Percentiles rank a stretch among this genome's conserved stretches.
Conservation (phyloP, 2,797 vertebrate species). For the Cephalopachus bancanus region DNA sequence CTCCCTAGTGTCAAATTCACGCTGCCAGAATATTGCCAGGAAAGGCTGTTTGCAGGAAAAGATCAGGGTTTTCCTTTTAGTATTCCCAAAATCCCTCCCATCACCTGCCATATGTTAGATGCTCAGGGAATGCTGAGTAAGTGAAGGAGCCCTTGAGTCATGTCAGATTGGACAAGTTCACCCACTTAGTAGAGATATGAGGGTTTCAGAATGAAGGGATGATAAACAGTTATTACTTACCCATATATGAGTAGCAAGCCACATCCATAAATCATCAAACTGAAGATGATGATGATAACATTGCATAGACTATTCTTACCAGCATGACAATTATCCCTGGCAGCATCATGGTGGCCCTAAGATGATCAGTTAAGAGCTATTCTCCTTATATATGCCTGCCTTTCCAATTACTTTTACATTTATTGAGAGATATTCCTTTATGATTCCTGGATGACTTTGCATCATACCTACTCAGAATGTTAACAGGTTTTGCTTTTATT, state of each 20-base stretch:
- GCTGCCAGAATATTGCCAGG: not conserved
- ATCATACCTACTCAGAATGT: slow-evolving; percentile 41
- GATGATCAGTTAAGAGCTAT: not conserved
- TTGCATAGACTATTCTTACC: not conserved
- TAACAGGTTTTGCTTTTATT: slow-evolving; percentile 56
- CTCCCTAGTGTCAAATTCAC: not conserved
- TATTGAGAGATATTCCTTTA: slow-evolving; percentile 19
- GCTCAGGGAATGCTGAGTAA: not conserved
- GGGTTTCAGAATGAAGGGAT: not conserved
- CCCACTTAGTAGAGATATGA: not conserved
- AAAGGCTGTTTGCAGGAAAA: not conserved
- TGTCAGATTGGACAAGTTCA: not conserved
- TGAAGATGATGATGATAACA: not conserved
- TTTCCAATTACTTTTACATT: slow-evolving; percentile 51
- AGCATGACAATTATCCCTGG: not conserved
- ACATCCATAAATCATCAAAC: not conserved
- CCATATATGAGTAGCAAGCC: not conserved
- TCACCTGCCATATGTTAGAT: not conserved
- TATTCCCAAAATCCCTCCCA: not conserved
- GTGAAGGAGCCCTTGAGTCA: not conserved
- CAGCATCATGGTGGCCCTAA: not conserved
- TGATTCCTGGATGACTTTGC: slow-evolving; percentile 21
- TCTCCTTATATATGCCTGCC: not conserved
- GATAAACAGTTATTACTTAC: not conserved
- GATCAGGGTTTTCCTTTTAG: not conserved